phyloP scores from a whole-genome alignment of 2,888 invertebrate species.

The Tinea pellionella region DNA sequence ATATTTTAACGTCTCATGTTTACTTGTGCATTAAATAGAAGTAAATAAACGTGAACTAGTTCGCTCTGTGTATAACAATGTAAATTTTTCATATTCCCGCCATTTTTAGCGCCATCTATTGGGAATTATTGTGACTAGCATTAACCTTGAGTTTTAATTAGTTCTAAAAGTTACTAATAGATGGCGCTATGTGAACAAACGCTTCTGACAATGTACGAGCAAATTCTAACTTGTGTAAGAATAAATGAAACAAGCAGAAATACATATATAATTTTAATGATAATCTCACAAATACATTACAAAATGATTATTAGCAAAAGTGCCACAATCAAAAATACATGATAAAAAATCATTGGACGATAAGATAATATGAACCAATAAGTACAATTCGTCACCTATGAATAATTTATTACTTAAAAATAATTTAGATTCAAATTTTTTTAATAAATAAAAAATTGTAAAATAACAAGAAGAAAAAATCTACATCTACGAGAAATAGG shows the following conservation, averaged over 20 bases:
- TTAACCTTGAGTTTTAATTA: not conserved
- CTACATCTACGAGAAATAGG: no score
- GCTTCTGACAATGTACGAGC: not conserved
- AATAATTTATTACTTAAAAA: not conserved
- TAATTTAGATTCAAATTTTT: not conserved
- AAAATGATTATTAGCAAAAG: not conserved
- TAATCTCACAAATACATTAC: not conserved
- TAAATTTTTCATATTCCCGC: not conserved
- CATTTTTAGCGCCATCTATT: not conserved
- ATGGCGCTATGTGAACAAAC: not conserved
- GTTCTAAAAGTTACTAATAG: not conserved
- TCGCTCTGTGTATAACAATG: not conserved
- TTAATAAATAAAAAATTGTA: no score
- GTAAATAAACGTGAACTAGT: no score
- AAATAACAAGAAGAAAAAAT: no score
- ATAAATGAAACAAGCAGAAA: not conserved
- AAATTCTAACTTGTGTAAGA: no score
- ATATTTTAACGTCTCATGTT: no score
- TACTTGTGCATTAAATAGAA: no score
- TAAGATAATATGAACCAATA: not conserved
- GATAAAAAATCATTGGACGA: not conserved
- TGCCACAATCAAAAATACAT: not conserved
- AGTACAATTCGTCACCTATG: not conserved
- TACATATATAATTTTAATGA: not conserved
- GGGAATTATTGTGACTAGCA: not conserved